These are phyloP conservation scores for Poecile montanus DNA, from an alignment of 2,797 vertebrate species.

Conservation along the genomic window DNA sequence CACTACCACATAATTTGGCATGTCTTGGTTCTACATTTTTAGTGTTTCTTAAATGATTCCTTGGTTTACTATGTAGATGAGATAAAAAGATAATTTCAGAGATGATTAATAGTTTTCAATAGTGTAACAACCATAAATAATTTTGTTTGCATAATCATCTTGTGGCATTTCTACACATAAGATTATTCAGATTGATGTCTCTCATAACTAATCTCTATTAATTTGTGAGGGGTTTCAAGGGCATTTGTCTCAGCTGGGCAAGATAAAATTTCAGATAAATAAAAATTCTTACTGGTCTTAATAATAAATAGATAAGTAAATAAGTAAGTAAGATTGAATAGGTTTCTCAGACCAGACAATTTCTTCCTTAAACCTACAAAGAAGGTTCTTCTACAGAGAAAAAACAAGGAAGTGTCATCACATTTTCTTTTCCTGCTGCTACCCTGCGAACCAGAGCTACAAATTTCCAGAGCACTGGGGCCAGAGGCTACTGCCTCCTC, in stretches of 20 bases:
- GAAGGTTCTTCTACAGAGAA: neutral
- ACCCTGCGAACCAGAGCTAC: neutral
- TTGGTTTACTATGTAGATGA: neutral
- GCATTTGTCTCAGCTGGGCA: neutral
- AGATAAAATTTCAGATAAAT: slow-evolving; percentile 3
- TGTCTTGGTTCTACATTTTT: neutral
- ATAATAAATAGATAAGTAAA: neutral
- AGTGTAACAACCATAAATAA: neutral
- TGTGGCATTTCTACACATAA: neutral
- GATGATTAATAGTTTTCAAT: neutral
- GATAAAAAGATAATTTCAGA: neutral
- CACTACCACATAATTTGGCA: neutral
- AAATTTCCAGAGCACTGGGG: neutral
- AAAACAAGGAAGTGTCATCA: neutral
- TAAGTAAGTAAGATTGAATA: neutral
- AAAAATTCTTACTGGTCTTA: neutral
- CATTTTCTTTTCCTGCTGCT: neutral
- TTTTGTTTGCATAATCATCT: neutral
- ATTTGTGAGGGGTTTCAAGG: neutral
- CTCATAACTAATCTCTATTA: neutral
- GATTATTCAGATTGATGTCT: neutral
- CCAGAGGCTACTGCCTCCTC: neutral
- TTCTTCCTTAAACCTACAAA: neutral
- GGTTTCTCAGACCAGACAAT: neutral
- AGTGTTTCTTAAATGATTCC: neutral